phyloP scores from a whole-genome alignment of 2,113 vertebrate genomes.

The Ranitomeya variabilis region DNA sequence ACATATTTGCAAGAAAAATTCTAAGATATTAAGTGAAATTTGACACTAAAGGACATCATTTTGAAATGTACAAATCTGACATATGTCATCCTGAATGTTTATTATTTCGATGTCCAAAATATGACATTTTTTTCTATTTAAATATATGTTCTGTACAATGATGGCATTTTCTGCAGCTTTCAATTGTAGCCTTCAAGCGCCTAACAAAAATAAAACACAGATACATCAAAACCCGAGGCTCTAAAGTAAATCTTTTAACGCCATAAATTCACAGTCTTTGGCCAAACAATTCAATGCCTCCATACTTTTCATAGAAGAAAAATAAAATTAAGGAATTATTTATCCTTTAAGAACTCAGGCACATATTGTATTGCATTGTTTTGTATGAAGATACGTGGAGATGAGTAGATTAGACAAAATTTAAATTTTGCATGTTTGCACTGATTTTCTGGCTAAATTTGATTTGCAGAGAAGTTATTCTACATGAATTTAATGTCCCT shows the following conservation, averaged over 20 bases:
- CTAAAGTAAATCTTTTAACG: slow-evolving; percentile 30
- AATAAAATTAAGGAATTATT: background rate
- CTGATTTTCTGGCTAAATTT: too few relatives aligned
- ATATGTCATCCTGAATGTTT: background rate
- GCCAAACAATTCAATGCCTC: slow-evolving; percentile 16
- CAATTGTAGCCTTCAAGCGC: slow-evolving; percentile 9
- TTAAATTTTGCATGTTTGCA: too few relatives aligned
- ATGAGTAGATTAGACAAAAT: too few relatives aligned
- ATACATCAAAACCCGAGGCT: background rate
- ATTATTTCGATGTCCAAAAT: background rate
- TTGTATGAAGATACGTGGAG: background rate
- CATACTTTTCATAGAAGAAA: slow-evolving; percentile 11
- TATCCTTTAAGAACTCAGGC: background rate
- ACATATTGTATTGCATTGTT: background rate
- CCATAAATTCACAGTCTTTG: slow-evolving; percentile 25
- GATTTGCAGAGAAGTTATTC: too few relatives aligned
- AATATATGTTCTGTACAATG: background rate
- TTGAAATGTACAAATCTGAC: background rate
- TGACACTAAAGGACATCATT: background rate
- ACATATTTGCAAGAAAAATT: background rate
- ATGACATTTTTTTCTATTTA: background rate
- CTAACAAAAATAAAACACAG: background rate
- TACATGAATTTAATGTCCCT: too few relatives aligned
- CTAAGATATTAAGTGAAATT: background rate
- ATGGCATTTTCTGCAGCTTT: background rate